Conservation (phyloP, 2,888 invertebrate genomes). For the Lithophane semibrunnea region DNA sequence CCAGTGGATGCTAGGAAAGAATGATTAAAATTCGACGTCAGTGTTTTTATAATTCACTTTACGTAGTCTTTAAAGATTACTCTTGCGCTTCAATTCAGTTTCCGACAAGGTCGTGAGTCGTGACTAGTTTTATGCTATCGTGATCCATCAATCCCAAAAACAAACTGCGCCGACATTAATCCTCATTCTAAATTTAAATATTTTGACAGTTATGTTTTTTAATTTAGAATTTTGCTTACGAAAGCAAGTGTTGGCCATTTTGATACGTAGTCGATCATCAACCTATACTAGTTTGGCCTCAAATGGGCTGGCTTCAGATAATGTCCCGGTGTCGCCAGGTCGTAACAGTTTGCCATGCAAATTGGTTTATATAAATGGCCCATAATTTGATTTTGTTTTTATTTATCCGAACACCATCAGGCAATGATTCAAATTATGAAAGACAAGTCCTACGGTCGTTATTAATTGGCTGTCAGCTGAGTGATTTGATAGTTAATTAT, state of each 20-base stretch:
- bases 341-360: conserved; percentile 73
- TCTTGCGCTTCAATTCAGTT: conserved; percentile 15
- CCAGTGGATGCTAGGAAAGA: not conserved
- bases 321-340: conserved; percentile 64
- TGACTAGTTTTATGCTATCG: conserved; percentile 49
- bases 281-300: conserved; percentile 45
- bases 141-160: conserved; percentile 54
- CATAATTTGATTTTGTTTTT: conserved; percentile 71
- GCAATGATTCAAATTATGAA: conserved; percentile 67
- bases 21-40: not conserved
- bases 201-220: conserved; percentile 41
- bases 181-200: conserved; percentile 44
- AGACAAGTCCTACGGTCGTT: conserved; percentile 61
- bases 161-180: conserved; percentile 46
- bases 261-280: conserved; percentile 50
- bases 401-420: conserved; percentile 65
- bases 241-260: conserved; percentile 52
- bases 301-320: conserved; percentile 59
- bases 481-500: conserved; percentile 68
- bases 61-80: not conserved
- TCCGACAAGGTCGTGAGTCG: conserved; percentile 51
- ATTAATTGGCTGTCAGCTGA: conserved; percentile 67
- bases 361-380: conserved; percentile 74
- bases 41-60: conserved; percentile 1
- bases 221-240: conserved; percentile 32